phyloP scores from a whole-genome alignment of 2,888 invertebrate genomes.

The Halictus quadricinctus region DNA sequence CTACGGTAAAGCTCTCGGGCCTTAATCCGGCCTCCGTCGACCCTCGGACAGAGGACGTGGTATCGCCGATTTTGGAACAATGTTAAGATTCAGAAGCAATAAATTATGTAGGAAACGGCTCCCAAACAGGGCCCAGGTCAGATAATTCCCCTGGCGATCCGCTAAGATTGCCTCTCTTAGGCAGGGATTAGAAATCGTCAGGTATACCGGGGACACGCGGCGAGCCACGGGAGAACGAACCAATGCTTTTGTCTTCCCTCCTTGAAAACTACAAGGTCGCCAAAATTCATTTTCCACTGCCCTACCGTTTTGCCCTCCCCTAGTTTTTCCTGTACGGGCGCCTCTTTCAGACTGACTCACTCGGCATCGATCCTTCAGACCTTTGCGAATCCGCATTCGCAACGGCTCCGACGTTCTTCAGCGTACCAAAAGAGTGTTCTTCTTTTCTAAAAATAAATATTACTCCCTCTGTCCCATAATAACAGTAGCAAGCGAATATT shows the following conservation, averaged over 20 bases:
- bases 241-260: background rate
- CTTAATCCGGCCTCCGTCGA: conserved; percentile 62
- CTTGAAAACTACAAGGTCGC: background rate
- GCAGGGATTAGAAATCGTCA: conserved; percentile 69
- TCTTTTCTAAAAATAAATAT: background rate
- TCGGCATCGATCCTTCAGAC: background rate
- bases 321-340: background rate
- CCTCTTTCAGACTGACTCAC: background rate
- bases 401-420: background rate
- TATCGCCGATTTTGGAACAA: conserved; percentile 76
- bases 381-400: background rate
- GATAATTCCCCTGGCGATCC: conserved; percentile 40
- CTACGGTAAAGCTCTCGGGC: conserved; percentile 54
- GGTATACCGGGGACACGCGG: conserved; percentile 52
- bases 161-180: conserved; percentile 59
- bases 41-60: conserved; percentile 44
- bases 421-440: background rate
- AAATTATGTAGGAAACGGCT: conserved; percentile 76
- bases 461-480: no score
- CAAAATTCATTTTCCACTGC: background rate
- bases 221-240: background rate
- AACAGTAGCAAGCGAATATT: no score
- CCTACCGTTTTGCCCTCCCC: background rate
- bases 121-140: conserved; percentile 67
- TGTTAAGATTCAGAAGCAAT: conserved; percentile 75